These are phyloP conservation scores for Ectemnius continuus DNA, from an alignment of 2,888 invertebrate genomes.

Conservation along the genomic window DNA sequence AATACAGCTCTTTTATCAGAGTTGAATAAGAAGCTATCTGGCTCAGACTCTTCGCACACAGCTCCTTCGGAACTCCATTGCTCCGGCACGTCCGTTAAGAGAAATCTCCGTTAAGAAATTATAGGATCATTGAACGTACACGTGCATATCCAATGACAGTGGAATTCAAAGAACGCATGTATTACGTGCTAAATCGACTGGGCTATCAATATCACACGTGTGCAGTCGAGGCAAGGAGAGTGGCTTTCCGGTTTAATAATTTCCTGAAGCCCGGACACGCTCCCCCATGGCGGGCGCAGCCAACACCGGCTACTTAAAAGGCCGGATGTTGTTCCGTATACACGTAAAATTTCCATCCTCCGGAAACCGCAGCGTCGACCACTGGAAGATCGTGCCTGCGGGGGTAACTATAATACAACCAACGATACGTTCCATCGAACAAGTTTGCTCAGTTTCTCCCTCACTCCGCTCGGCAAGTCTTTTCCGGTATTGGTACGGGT, in stretches of 20 bases:
- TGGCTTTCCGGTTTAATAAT: slow-evolving; percentile 52
- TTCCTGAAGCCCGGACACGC: slow-evolving; percentile 19
- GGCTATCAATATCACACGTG: background rate
- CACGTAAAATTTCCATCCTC: slow-evolving; percentile 48
- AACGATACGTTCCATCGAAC: too few relatives aligned
- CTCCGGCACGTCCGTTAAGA: too few relatives aligned
- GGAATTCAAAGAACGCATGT: background rate
- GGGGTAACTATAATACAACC: background rate
- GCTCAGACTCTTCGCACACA: too few relatives aligned
- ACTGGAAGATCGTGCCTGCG: slow-evolving; percentile 36
- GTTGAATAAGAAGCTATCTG: too few relatives aligned
- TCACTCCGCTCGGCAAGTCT: too few relatives aligned
- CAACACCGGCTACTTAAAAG: slow-evolving; percentile 41
- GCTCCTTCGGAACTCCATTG: too few relatives aligned
- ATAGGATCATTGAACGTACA: background rate
- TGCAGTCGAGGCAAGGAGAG: slow-evolving; percentile 21
- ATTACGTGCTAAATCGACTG: background rate
- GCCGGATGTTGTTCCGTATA: slow-evolving; percentile 50
- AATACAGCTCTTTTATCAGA: too few relatives aligned
- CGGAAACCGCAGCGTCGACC: slow-evolving; percentile 46
- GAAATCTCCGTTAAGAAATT: background rate
- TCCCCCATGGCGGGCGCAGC: slow-evolving; percentile 10
- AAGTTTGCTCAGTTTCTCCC: too few relatives aligned
- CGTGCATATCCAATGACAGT: background rate
- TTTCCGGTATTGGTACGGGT: too few relatives aligned